Evolutionary conservation across 2,797 vertebrate species (phyloP).

Genomic region (Mus minutoides): DNA sequence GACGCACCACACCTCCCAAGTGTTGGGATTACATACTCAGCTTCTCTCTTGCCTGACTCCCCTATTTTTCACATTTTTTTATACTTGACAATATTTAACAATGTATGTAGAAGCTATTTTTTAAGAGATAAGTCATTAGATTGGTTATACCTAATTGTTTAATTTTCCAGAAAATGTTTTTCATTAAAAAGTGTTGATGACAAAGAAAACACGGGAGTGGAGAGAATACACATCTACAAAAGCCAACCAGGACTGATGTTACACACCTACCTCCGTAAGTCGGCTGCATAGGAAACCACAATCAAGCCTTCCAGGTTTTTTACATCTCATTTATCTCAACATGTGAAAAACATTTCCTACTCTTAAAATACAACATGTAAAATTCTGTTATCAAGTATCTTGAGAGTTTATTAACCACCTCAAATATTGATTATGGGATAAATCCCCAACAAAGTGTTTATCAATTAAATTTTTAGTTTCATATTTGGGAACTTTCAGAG

Average conservation of each 20-base stretch:
- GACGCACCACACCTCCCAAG: not conserved
- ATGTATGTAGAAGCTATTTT: constrained; percentile 9
- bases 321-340: not conserved
- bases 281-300: not conserved
- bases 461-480: constrained; percentile 11
- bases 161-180: constrained; percentile 47
- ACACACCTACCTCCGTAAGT: not conserved
- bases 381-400: constrained; percentile 22
- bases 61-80: not conserved
- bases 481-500: not conserved
- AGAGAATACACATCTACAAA: too few relatives aligned
- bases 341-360: not conserved
- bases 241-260: not conserved
- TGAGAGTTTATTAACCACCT: not conserved
- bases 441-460: not conserved
- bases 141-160: constrained; percentile 49
- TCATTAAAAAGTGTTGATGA: constrained; percentile 37
- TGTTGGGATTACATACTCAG: not conserved
- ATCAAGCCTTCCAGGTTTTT: not conserved
- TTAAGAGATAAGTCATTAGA: not conserved
- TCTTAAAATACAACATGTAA: not conserved
- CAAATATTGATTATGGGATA: not conserved
- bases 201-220: not conserved
- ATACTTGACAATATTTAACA: constrained; percentile 6
- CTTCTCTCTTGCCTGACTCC: not conserved